A percentile compares a stretch with the other conserved stretches of the same genome.
Evolutionary conservation across 2,888 invertebrate genomes (phyloP).

Genomic region (Hyppa rectilinea): DNA sequence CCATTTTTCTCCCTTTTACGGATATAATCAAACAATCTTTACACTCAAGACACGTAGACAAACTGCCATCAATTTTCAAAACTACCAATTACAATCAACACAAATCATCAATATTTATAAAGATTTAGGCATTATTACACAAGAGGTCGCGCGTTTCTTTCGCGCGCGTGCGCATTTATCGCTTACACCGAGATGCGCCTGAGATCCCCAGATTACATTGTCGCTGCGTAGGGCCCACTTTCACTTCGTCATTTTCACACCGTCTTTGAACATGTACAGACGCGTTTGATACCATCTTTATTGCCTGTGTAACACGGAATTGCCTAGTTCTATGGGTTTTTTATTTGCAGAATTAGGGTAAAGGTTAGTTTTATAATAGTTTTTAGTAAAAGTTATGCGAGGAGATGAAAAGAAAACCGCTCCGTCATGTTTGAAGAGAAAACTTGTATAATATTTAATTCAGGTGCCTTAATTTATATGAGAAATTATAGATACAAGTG

Average conservation of each 20-base stretch:
- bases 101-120: conserved; percentile 54
- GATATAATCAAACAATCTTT: background rate
- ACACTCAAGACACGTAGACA: background rate
- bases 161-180: conserved; percentile 66
- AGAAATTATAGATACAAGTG: too few species aligned
- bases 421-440: background rate
- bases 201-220: conserved; percentile 79
- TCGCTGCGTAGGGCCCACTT: conserved; percentile 74
- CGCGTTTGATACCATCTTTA: conserved; percentile 61
- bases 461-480: background rate
- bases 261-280: conserved; percentile 53
- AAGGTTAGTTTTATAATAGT: conserved; percentile 48
- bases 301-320: conserved; percentile 56
- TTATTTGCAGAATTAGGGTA: conserved; percentile 54
- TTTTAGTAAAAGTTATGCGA: conserved; percentile 28
- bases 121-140: conserved; percentile 65
- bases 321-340: conserved; percentile 46
- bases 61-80: conserved; percentile 1
- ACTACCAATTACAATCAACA: conserved; percentile 32
- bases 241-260: conserved; percentile 73
- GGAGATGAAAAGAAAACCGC: conserved; percentile 29
- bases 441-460: background rate
- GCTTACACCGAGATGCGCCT: conserved; percentile 63
- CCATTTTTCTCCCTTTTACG: background rate
- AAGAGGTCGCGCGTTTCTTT: conserved; percentile 67